Conservation (phyloP, 2,797 vertebrate species). For the Rhabdophis nuchalis region DNA sequence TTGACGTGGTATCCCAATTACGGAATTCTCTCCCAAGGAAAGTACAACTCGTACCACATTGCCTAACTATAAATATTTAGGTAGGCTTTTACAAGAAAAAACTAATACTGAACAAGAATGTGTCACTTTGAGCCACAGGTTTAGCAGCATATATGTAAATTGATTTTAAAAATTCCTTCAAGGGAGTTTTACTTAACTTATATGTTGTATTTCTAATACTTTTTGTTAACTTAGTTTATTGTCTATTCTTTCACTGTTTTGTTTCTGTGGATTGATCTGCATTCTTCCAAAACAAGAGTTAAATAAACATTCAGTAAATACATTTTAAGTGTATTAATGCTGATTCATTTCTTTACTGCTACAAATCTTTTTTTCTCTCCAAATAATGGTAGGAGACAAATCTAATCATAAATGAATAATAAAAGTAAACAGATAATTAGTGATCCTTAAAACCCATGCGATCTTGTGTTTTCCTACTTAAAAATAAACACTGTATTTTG, state of each 20-base stretch:
- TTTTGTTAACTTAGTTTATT: background rate
- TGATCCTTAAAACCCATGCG: background rate
- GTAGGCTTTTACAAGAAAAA: background rate
- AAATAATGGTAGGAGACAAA: background rate
- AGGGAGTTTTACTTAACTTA: background rate
- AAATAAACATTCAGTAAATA: background rate
- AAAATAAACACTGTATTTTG: background rate
- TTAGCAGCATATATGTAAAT: background rate
- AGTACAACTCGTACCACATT: background rate
- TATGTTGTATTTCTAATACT: background rate
- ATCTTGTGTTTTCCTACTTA: background rate
- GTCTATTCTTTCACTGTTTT: background rate
- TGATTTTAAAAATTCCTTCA: background rate
- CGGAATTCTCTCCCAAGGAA: background rate
- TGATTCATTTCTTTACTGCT: background rate
- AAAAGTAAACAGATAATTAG: background rate
- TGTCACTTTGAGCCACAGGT: background rate
- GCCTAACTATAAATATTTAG: background rate
- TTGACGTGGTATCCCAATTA: background rate
- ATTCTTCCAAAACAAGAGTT: background rate
- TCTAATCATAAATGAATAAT: background rate
- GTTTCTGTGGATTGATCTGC: background rate
- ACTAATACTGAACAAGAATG: background rate
- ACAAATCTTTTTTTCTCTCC: background rate
- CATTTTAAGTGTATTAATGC: background rate